Evolutionary conservation across 2,113 vertebrate genomes (phyloP), one percentile per base, ranked within the genome.

Genomic region (Anthoscopus minutus): DNA sequence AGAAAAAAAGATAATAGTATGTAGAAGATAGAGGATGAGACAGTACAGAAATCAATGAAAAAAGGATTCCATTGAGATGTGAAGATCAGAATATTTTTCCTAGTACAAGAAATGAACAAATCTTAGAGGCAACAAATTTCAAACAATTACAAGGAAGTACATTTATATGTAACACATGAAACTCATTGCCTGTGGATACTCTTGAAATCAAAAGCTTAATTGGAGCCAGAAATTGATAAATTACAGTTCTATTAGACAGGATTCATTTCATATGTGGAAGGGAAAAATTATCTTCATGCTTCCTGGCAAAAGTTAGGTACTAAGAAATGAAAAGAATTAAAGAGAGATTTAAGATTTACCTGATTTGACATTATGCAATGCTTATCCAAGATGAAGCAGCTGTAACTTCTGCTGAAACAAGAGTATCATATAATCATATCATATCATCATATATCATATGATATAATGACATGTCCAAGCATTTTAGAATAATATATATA

Each of bases 141-240:
- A 90, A 86, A 60, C 24, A 66, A 89, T 67, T 89, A 86, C 60
- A 90, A 80, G 73, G 73, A 94, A 88, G 61, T 60, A 86, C 28
- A 60, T 74, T 88, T 93, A 77, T 80, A 56, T 54, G 16, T 71
- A 90, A 86, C 86, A 92, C 67, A 35, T 67, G 82, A 96, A 96
- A 92, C 85, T 88, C 60, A 60, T 92, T 92, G 67, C 47, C 47
- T 93, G 64, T 92, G 28, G 56, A 83, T 81, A 71, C 57, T 83
- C 71, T 65, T 88, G 82, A 92, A 82, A 81, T 86, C 71, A 94
- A 81, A 88, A 88, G 22, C 81, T 82, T 92, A 85, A 72, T 85
- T 16, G 38, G 51, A 96, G 61, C 61, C 88, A 95, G 86, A 90
- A 95, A 81, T 45, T 22, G 40, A 37, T 81, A 88, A 82, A 86